Base-by-base conservation (phyloP, 2,113 vertebrate genomes). In the Otolemur garnettii region DNA sequence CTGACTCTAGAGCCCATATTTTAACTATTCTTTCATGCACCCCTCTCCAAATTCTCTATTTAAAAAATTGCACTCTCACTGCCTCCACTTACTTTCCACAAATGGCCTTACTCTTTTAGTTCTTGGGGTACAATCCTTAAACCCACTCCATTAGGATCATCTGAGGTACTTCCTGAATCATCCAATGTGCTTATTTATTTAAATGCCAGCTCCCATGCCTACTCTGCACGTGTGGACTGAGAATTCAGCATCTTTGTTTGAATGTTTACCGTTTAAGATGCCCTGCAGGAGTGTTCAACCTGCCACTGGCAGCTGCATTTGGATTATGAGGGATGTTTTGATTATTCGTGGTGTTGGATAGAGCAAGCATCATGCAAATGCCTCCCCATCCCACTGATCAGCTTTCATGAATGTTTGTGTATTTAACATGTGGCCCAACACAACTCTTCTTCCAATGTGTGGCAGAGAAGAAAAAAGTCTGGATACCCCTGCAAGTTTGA, bases 231-330 rank as follows among this genome's bases (percentile, higher is more conserved):
- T 5, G 15, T 7, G 10, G 4, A 78, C 12, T 45, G n/a, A 69
- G n/a, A 55, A 57, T 81, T 53, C 57, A 95, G 7, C 7, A 94
- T n/a, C 17, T 72, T 95, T 21, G 35, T 28, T 82, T 93, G 55
- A 87, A 35, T 5, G 2, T 75, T 82, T 80, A 42, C 21, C 28
- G 55, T 79, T 18, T 77, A 24, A 38, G 30, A 14, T 81, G 7
- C 2, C 14, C n/a, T 90, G 42, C 92, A 50, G 45, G 45, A 10
- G 45, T 9, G 8, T 50, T 10, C 8, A 9, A 50, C 45, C 45
- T 50, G 45, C 45, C 45, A 50, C 45, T 50, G 45, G 45, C 8
- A 50, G 45, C 45, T 50, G 8, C 45, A 50, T 50, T 50, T 50
- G 45, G 45, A 50, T 50, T 50, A 50, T 50, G 45, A 50, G 45